Base-by-base conservation (phyloP, 37 sponge, comb jelly and placozoan genomes). In the Petrosia ficiformis region DNA sequence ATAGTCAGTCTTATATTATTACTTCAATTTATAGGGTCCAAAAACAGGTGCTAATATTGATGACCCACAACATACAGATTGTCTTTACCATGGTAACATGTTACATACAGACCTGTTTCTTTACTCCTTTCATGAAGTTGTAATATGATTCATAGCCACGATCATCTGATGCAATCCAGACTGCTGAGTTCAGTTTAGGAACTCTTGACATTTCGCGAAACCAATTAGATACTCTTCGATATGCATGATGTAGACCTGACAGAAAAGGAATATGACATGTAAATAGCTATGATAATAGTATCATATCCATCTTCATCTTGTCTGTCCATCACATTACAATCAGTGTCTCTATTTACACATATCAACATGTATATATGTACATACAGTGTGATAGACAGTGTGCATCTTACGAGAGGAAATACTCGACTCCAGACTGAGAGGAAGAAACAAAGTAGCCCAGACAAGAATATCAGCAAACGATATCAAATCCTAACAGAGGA, bases 391-490 rank as follows among this genome's bases (percentile, higher is more conserved):
- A n/a, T n/a, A n/a, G n/a, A n/a, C n/a, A n/a, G n/a, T n/a, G n/a
- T n/a, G n/a, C n/a, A n/a, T n/a, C 76, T 39, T 43, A 86, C 86
- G 69, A 32, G 34, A 26, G 24, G 87, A 75, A 11, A 74, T 34
- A 1, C 40, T 22, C 5, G 63, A 61, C 6, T 90, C 86, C 2
- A 75, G 76, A 2, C 80, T 43, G 26, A 84, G 58, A 25, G 77
- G 42, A 10, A 52, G 70, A 35, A 80, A 84, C 21, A 90, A 82
- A 19, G 81, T 67, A 1, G 81, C 33, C 90, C 90, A 90, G 22
- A 81, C 74, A 22, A 81, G 72, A 2, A 90, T 44, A 71, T 90
- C 90, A 32, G 82, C 81, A 16, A 90, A 69, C 8, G 82, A 77
- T 2, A 81, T 61, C 1, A 22, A 37, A 31, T 89, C 77, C 66